Conservation (phyloP, 2,113 vertebrate genomes). For the Phylloscopus trochiloides region DNA sequence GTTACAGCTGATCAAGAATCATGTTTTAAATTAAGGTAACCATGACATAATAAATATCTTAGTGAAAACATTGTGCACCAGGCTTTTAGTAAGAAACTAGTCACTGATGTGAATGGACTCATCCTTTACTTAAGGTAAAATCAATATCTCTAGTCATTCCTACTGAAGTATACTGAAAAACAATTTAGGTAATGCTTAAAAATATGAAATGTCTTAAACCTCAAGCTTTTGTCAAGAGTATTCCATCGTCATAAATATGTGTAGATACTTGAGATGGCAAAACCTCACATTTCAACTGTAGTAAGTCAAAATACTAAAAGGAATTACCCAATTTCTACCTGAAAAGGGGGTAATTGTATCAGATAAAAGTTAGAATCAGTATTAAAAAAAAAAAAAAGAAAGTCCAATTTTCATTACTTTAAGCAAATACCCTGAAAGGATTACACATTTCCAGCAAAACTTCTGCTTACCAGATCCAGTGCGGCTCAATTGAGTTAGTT, state of each 20-base stretch:
- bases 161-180: not conserved
- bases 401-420: not conserved
- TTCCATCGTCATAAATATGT: not conserved
- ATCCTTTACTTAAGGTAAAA: not conserved
- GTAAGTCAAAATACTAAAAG: not conserved
- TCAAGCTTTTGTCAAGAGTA: not conserved
- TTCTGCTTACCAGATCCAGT: slow-evolving; percentile 65
- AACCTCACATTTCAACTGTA: not conserved
- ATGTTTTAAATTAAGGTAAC: not conserved
- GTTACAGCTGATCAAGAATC: not conserved
- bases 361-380: not conserved
- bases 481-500: slow-evolving; percentile 30
- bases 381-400: not conserved
- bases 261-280: not conserved
- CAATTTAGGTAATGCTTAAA: not conserved
- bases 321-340: not conserved
- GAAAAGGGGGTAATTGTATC: not conserved
- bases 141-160: not conserved
- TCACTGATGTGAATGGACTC: not conserved
- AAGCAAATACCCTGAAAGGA: not conserved
- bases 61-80: not conserved
- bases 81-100: not conserved
- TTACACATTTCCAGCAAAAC: not conserved
- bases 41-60: not conserved
- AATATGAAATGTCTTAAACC: not conserved